phyloP scores from a whole-genome alignment of 2,888 invertebrate genomes.

The Rhagium mordax region DNA sequence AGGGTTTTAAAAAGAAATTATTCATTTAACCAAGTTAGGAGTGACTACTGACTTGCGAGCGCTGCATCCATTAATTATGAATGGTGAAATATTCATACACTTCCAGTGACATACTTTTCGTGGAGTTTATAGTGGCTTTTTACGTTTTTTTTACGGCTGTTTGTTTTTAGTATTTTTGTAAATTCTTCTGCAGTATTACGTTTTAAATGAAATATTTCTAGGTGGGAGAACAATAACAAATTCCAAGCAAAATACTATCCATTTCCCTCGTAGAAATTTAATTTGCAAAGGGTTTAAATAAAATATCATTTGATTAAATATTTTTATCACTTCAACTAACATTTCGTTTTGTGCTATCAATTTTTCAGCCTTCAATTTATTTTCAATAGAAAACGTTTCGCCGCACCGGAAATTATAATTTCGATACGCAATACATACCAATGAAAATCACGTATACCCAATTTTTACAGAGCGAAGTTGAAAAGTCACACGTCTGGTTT shows the following conservation, averaged over 20 bases:
- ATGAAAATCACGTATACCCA: background rate
- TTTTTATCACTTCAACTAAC: background rate
- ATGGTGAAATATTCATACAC: constrained; percentile 53
- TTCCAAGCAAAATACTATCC: too few species aligned
- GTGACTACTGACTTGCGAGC: constrained; percentile 45
- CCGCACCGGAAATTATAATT: constrained; percentile 18
- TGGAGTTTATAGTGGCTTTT: background rate
- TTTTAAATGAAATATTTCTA: background rate
- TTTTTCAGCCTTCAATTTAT: background rate
- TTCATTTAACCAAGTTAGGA: constrained; percentile 63
- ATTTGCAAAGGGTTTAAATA: background rate
- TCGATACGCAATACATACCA: background rate
- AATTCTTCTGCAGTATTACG: background rate
- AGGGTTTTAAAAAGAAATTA: constrained; percentile 66
- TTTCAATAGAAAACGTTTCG: background rate
- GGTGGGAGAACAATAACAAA: too few species aligned
- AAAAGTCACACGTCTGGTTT: too few species aligned
- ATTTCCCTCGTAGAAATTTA: background rate
- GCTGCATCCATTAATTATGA: constrained; percentile 54
- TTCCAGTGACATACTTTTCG: constrained; percentile 18
- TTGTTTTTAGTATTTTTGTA: background rate
- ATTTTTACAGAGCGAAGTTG: background rate
- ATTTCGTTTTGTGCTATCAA: background rate
- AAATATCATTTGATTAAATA: background rate
- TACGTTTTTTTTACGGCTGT: background rate